phyloP scores from a whole-genome alignment of 2,888 invertebrate genomes.

The Eupithecia tripunctaria region DNA sequence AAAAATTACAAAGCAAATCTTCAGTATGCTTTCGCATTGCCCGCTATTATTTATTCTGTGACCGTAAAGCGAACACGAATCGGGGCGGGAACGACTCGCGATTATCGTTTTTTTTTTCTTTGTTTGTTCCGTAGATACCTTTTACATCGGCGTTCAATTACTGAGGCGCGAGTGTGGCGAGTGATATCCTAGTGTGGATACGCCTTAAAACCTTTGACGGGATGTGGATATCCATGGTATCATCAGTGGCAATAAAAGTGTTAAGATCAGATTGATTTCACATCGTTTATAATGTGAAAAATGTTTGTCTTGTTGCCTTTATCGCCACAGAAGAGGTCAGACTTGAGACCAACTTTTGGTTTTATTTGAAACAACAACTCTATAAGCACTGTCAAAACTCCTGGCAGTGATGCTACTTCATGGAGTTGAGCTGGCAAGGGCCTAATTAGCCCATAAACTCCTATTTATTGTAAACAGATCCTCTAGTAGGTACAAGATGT shows the following conservation, averaged over 20 bases:
- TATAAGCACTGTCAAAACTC: background rate
- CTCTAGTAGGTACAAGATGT: no score
- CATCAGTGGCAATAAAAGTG: no score
- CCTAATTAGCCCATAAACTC: background rate
- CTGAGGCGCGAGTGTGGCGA: constrained; percentile 71
- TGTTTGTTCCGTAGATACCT: constrained; percentile 81
- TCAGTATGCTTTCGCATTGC: background rate
- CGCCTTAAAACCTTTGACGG: no score
- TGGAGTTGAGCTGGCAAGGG: background rate
- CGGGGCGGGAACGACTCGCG: constrained; percentile 76
- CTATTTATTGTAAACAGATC: no score
- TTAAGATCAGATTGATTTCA: no score
- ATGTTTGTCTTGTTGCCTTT: no score
- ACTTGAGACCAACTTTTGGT: no score
- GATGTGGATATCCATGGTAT: no score
- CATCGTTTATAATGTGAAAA: no score
- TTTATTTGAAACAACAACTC: background rate
- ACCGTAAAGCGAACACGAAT: constrained; percentile 55
- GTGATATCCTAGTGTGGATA: constrained; percentile 56
- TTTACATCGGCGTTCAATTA: constrained; percentile 84
- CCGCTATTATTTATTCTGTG: constrained; percentile 22
- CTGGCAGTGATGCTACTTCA: background rate
- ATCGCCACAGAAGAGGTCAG: no score
- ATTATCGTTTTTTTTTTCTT: constrained; percentile 70
- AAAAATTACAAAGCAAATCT: background rate